Evolutionary conservation across 2,797 vertebrate genomes (phyloP), one percentile per base, ranked within the genome.

Genomic region (Rallus crepitans): DNA sequence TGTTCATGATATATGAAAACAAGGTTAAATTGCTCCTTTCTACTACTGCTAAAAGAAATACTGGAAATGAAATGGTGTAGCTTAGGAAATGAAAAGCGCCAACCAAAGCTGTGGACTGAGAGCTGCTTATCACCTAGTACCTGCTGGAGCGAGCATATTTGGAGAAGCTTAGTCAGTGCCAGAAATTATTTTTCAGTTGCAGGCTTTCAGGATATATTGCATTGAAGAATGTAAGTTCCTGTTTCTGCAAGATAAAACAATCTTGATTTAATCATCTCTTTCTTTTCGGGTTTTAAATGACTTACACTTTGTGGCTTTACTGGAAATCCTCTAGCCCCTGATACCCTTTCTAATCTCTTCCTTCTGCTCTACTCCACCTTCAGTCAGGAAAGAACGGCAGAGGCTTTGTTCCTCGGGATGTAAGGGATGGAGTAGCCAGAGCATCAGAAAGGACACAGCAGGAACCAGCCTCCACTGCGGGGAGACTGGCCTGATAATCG

Each of bases 21-120:
- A 79, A 88, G 66, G 33, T 96, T 95, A 82, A 94, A 95, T 76
- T 70, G 17, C 55, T 80, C 42, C 63, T 93, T 95, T 79, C 57
- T 83, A 9, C 57, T 52, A 16, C 19, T 88, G 81, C 55, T 83
- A 47, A 90, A 89, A 71, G 25, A 57, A 92, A 82, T 87, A 57
- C 6, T 82, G 71, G 45, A 95, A 82, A 80, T 78, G 7, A 86
- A 93, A 50, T 66, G 9, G 7, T 73, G 13, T 45, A 24, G 33
- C 19, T 90, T 84, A 66, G 21, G 39, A 83, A 87, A 56, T 83
- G 37, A 48, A 50, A 90, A 90, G 31, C 70, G 63, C 16, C 18
- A 82, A 40, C 14, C 25, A 87, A 69, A 90, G 27, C 37, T 18
- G 15, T 15, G 50, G 66, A 24, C 47, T 79, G 50, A 91, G 65